These are phyloP conservation scores for Erpornis zantholeuca DNA, from an alignment of 2,113 vertebrate species.

Conservation along the genomic window DNA sequence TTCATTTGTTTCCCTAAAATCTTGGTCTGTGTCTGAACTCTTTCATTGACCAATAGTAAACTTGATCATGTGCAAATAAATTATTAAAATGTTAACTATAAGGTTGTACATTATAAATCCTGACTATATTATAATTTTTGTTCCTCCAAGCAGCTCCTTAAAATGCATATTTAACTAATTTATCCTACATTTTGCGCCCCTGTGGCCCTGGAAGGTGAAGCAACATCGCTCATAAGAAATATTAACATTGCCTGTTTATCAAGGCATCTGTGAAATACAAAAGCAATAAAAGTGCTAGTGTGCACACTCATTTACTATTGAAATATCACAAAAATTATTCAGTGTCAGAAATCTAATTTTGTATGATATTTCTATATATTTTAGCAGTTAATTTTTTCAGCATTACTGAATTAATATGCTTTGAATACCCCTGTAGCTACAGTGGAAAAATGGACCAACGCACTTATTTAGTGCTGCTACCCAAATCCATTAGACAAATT, in stretches of 20 bases:
- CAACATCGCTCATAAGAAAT: constrained; percentile 74
- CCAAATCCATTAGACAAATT: constrained; percentile 82
- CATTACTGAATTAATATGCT: constrained; percentile 79
- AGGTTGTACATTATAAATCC: constrained; percentile 43
- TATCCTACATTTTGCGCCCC: constrained; percentile 59
- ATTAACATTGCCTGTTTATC: constrained; percentile 78
- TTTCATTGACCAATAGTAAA: constrained; percentile 23
- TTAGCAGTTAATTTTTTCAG: constrained; percentile 72
- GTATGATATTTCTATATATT: constrained; percentile 81
- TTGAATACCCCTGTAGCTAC: constrained; percentile 83
- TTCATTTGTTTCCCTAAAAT: not conserved
- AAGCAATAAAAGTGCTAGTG: constrained; percentile 75
- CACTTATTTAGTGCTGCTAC: constrained; percentile 79
- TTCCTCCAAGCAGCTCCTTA: constrained; percentile 47
- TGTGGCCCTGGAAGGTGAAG: constrained; percentile 70
- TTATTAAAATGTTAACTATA: constrained; percentile 58
- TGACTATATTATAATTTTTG: constrained; percentile 18
- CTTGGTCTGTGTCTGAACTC: not conserved
- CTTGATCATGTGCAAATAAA: constrained; percentile 52
- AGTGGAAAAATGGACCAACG: constrained; percentile 77
- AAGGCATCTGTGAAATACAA: constrained; percentile 68
- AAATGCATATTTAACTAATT: constrained; percentile 70
- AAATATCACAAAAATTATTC: constrained; percentile 82
- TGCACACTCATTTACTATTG: constrained; percentile 69
- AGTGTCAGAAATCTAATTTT: constrained; percentile 83